Evolutionary conservation across 2,113 vertebrate species (phyloP).

Genomic region (Lycocorax pyrrhopterus): DNA sequence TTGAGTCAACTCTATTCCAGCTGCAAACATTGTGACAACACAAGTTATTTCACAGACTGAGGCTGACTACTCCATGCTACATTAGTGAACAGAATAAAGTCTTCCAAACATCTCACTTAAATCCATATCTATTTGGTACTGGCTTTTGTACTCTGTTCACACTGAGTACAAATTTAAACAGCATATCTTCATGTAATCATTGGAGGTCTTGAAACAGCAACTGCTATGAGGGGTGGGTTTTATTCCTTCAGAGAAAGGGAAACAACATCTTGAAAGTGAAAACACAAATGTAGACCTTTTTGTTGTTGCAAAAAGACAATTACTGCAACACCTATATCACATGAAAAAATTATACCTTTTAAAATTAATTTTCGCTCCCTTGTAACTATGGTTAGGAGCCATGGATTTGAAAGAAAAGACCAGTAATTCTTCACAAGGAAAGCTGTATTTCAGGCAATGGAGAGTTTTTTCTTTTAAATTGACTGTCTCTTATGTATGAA

Average conservation of each 20-base stretch:
- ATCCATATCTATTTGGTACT: not conserved
- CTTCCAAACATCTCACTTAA: not conserved
- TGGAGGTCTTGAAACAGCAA: not conserved
- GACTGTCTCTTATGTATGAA: not conserved
- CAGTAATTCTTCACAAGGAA: not conserved
- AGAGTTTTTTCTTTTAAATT: not conserved
- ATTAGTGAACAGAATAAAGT: not conserved
- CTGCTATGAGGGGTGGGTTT: not conserved
- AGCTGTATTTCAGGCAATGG: not conserved
- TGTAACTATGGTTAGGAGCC: not conserved
- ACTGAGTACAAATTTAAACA: not conserved
- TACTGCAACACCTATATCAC: not conserved
- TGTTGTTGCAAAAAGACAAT: not conserved
- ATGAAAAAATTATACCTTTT: not conserved
- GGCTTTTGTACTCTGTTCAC: not conserved
- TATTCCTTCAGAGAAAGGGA: not conserved
- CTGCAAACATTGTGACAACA: not conserved
- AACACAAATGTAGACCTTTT: not conserved
- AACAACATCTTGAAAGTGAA: not conserved
- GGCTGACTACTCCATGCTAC: not conserved
- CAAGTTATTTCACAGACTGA: not conserved
- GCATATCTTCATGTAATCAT: not conserved
- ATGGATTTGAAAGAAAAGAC: not conserved
- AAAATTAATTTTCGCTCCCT: not conserved
- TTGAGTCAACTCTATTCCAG: not conserved